Conservation (phyloP, 2,888 invertebrate species). For the Oscheius sp. region DNA sequence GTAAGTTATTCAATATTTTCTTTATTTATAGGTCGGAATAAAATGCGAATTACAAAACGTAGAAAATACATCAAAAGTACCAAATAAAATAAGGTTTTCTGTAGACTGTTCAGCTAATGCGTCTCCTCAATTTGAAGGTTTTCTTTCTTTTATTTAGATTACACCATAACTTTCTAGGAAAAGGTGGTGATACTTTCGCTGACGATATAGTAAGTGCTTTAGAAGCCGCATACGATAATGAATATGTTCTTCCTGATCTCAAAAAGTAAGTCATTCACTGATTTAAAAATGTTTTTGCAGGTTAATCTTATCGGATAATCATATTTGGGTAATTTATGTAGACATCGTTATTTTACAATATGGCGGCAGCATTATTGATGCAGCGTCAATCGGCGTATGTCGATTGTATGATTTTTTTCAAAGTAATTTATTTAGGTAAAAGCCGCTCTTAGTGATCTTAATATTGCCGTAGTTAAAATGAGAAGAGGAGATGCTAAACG, state of each 20-base stretch:
- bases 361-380: conserved; percentile 94
- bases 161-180: conserved; percentile 64
- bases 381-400: conserved; percentile 81
- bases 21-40: conserved; percentile 67
- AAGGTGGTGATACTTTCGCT: conserved; percentile 90
- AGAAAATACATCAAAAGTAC: conserved; percentile 73
- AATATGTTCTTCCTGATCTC: conserved; percentile 77
- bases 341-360: conserved; percentile 81
- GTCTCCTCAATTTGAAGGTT: conserved; percentile 92
- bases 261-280: conserved; percentile 39
- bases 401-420: not conserved
- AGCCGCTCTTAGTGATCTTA: conserved; percentile 59
- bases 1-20: conserved; percentile 73
- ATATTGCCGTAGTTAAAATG: conserved; percentile 54
- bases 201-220: conserved; percentile 84
- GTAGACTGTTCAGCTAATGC: conserved; percentile 98
- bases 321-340: conserved; percentile 59
- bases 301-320: conserved; percentile 51
- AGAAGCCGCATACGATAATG: conserved; percentile 78
- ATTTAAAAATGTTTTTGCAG: conserved; percentile 21
- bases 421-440: conserved; percentile 44
- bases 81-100: conserved; percentile 87
- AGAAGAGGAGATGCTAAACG: conserved; percentile 60
- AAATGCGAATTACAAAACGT: conserved; percentile 71
- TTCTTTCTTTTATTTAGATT: conserved; percentile 1